phyloP scores from a whole-genome alignment of 2,888 invertebrate species.

The Cephonodes hylas region DNA sequence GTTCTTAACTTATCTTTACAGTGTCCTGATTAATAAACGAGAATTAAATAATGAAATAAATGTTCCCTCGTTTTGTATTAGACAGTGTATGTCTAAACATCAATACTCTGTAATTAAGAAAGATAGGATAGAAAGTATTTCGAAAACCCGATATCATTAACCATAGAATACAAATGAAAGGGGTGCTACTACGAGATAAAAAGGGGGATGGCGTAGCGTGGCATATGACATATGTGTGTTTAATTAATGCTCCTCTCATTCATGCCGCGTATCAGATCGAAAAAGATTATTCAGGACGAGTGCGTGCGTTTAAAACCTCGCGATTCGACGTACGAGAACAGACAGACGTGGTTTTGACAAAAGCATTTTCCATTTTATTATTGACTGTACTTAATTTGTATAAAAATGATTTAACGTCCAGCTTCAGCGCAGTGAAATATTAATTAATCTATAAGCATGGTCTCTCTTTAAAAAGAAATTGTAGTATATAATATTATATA shows the following conservation, averaged over 20 bases:
- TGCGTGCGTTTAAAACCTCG: background rate
- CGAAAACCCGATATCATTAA: slow-evolving; percentile 16
- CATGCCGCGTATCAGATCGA: slow-evolving; percentile 38
- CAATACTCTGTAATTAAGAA: background rate
- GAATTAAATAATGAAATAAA: too few relatives aligned
- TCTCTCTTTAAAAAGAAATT: too few relatives aligned
- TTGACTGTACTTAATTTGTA: background rate
- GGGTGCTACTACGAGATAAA: slow-evolving; percentile 36
- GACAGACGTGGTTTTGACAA: background rate
- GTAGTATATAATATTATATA: too few relatives aligned
- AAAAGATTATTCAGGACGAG: slow-evolving; percentile 46
- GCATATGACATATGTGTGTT: slow-evolving; percentile 58
- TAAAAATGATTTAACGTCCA: too few relatives aligned
- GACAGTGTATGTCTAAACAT: background rate
- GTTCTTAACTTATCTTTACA: too few relatives aligned
- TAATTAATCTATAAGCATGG: too few relatives aligned
- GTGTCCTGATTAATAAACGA: too few relatives aligned
- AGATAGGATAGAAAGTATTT: background rate
- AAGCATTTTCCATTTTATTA: background rate
- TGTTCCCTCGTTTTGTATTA: too few relatives aligned
- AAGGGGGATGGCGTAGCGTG: slow-evolving; percentile 39
- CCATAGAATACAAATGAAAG: slow-evolving; percentile 33
- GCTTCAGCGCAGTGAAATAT: too few relatives aligned
- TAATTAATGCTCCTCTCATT: slow-evolving; percentile 54
- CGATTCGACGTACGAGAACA: background rate